Base-by-base conservation (phyloP, 2,888 invertebrate genomes). In the Nyleta sp. region DNA sequence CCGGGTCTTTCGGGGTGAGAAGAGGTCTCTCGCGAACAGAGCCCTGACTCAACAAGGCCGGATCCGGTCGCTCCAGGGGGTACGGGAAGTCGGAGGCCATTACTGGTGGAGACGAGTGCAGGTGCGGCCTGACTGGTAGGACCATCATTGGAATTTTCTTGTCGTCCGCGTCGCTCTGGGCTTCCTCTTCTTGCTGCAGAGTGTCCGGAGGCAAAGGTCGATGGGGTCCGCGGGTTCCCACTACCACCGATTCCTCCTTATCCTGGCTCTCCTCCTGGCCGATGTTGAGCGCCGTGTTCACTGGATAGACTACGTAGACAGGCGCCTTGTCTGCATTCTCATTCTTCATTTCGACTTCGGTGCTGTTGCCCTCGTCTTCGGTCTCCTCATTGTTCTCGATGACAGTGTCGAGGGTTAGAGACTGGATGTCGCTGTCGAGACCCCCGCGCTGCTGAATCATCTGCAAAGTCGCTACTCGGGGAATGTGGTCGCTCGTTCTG, bases 381-480 rank as follows among this genome's bases (percentile, higher is more conserved):
- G 72, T 78, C 15, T 84, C 82, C 1, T 64, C 50, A 13, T 60
- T 76, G 11, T 40, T 53, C 3, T 73, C 72, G 2, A 85, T 87
- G 17, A 85, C 84, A 35, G 89, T 87, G 50, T 90, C 90, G 86
- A 74, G 91, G 87, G 10, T 91, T 87, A 73, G 91, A 90, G 83
- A 93, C 91, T 85, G 84, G 3, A 80, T 62, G 0, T 82, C 84
- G 3, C 83, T 84, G 17, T 83, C 80, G 0, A 84, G 67, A 11
- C 86, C 87, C 0, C 86, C 87, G 5, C 87, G 90, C 55, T 91
- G 91, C 84, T 95, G 94, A 48, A 95, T 92, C 95, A 95, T 95
- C 89, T 95, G 95, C 31, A 95, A 86, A 0, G 95, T 94, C 10
- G 94, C 93, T 0, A 95, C 93, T 74, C 91, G 91, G 0, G 92